Evolutionary conservation across 2,113 vertebrate genomes (phyloP).

Genomic region (Xerus inauris): DNA sequence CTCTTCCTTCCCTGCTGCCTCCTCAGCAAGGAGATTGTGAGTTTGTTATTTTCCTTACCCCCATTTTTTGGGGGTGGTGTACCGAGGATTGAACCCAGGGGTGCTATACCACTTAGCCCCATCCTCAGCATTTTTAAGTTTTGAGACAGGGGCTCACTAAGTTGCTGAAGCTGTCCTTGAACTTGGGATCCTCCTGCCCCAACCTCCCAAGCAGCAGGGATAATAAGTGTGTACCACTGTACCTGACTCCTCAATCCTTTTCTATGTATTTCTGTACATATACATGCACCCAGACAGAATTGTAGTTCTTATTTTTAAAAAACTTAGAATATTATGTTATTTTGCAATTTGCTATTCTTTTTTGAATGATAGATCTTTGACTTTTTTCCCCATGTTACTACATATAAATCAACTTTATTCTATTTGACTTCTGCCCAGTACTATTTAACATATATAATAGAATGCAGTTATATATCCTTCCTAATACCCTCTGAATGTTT

Average conservation of each 20-base stretch:
- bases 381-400: neutral
- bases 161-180: neutral
- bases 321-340: neutral
- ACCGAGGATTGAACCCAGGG: too few relatives aligned
- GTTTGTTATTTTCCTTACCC: neutral
- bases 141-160: neutral
- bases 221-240: neutral
- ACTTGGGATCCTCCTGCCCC: too few relatives aligned
- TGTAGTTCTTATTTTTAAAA: neutral
- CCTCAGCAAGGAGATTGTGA: neutral
- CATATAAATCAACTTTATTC: neutral
- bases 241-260: neutral
- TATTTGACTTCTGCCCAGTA: neutral
- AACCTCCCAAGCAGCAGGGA: too few relatives aligned
- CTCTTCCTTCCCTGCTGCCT: neutral
- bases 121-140: neutral
- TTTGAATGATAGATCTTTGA: neutral
- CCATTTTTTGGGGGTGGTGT: too few relatives aligned
- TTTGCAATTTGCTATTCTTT: neutral
- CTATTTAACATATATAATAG: neutral
- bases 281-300: neutral
- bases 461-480: neutral
- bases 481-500: neutral
- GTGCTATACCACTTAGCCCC: too few relatives aligned
- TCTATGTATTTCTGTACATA: neutral